Conservation (phyloP, 2,888 invertebrate genomes). For the Ochropleura plecta region DNA sequence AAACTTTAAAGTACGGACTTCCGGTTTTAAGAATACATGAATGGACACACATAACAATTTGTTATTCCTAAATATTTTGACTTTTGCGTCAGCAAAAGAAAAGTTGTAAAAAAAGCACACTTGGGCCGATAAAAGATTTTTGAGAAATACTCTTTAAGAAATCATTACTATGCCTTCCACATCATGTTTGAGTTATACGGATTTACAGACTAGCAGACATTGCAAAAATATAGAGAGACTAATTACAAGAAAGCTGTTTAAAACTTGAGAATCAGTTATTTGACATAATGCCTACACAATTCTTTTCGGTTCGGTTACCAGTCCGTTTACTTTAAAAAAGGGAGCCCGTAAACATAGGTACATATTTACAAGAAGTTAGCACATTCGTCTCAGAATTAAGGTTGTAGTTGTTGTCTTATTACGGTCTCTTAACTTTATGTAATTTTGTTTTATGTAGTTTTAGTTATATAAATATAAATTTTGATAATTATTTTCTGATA, state of each 20-base stretch:
- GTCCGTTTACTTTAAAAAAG: no score
- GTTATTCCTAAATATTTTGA: constrained; percentile 85
- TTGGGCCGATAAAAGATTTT: constrained; percentile 80
- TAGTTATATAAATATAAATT: no score
- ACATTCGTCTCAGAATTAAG: no score
- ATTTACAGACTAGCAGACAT: neutral
- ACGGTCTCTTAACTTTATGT: no score
- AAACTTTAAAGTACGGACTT: constrained; percentile 77
- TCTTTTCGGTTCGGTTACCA: neutral
- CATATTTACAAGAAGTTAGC: no score
- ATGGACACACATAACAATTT: constrained; percentile 77
- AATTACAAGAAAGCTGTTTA: neutral
- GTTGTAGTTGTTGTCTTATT: no score
- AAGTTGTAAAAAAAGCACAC: constrained; percentile 71
- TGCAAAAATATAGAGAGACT: neutral
- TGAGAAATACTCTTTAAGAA: constrained; percentile 71
- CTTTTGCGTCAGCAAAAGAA: constrained; percentile 72
- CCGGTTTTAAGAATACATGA: constrained; percentile 73
- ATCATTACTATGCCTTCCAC: no score
- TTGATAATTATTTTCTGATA: no score
- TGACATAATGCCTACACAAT: neutral
- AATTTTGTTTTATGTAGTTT: no score
- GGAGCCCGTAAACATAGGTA: no score
- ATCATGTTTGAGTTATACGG: no score
- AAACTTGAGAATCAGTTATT: neutral